Conservation (phyloP, 2,888 invertebrate genomes). For the Molorchus minor region DNA sequence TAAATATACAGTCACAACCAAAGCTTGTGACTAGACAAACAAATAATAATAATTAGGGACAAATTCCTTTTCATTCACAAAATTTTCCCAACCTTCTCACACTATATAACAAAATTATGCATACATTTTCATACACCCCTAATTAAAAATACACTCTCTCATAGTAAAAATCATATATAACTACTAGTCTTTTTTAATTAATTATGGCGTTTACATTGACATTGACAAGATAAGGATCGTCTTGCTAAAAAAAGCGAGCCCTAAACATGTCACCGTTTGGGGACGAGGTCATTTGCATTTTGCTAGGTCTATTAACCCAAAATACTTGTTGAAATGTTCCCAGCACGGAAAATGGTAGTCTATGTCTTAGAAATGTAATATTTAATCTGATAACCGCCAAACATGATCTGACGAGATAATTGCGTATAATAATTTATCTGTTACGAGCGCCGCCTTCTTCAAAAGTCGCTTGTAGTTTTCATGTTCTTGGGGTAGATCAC, state of each 20-base stretch:
- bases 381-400: too few species aligned
- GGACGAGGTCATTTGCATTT: conserved; percentile 5
- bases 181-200: conserved; percentile 6
- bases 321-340: conserved; percentile 8
- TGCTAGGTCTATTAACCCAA: conserved; percentile 1
- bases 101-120: neutral
- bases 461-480: too few species aligned
- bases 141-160: conserved; percentile 14
- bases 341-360: conserved; percentile 2
- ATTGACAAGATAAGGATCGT: too few species aligned
- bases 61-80: too few species aligned
- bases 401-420: too few species aligned
- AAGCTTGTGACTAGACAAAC: too few species aligned
- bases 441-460: too few species aligned
- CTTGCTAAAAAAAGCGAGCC: neutral
- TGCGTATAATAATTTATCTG: too few species aligned
- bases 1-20: too few species aligned
- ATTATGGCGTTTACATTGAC: too few species aligned
- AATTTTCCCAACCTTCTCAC: neutral
- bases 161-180: conserved; percentile 4
- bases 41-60: too few species aligned
- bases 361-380: conserved; percentile 4
- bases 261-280: neutral
- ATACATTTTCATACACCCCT: conserved; percentile 7
- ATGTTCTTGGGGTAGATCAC: too few species aligned